phyloP scores from a whole-genome alignment of 2,888 invertebrate genomes.

The Adelognathus sp. region DNA sequence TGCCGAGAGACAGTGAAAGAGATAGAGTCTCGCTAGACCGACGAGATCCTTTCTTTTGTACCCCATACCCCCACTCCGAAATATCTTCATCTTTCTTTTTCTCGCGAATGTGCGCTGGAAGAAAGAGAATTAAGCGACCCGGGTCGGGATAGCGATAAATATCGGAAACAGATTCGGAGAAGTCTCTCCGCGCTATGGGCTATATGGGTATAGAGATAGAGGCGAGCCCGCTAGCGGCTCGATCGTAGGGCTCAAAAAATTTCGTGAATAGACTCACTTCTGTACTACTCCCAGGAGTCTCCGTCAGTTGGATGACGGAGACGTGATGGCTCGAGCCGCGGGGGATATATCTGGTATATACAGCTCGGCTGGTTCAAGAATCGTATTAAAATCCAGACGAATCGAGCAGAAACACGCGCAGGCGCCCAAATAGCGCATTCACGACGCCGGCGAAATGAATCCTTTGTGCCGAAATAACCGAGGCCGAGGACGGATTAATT shows the following conservation, averaged over 20 bases:
- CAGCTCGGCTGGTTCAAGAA: background rate
- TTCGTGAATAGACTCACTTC: background rate
- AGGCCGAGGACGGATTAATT: constrained; percentile 7
- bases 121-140: constrained; percentile 28
- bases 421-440: constrained; percentile 17
- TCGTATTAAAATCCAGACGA: constrained; percentile 39
- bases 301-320: background rate
- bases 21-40: background rate
- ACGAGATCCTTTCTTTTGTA: background rate
- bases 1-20: too few species aligned
- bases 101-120: constrained; percentile 5
- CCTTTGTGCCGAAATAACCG: background rate
- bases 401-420: constrained; percentile 19
- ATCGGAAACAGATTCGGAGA: constrained; percentile 42
- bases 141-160: constrained; percentile 28
- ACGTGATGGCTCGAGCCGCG: constrained; percentile 18
- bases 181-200: background rate
- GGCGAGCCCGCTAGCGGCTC: too few species aligned
- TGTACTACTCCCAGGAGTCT: background rate
- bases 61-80: background rate
- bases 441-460: background rate
- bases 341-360: constrained; percentile 23
- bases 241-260: constrained; percentile 33
- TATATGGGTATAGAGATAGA: background rate
- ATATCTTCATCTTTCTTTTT: constrained; percentile 10